These are phyloP conservation scores for Rotaria sp. DNA, from an alignment of 2,888 invertebrate genomes.

Conservation along the genomic window DNA sequence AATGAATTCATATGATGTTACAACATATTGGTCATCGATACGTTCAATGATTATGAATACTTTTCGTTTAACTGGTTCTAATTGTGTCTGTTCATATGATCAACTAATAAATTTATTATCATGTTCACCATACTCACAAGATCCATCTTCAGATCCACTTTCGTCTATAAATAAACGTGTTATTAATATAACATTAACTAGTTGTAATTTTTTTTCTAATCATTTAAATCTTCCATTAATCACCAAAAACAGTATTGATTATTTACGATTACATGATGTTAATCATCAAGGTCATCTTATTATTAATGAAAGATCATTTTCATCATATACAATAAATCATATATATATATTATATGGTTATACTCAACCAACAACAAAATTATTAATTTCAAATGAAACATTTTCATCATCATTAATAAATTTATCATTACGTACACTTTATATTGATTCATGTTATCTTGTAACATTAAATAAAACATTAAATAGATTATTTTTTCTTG, in stretches of 20 bases:
- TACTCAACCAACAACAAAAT: not conserved
- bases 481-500: not conserved
- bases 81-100: not conserved
- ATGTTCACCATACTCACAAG: not conserved
- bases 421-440: not conserved
- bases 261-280: not conserved
- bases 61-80: not conserved
- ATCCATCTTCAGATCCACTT: not conserved
- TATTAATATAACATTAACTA: not conserved
- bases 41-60: not conserved
- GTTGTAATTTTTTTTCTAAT: not conserved
- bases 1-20: not conserved
- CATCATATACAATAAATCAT: not conserved
- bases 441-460: not conserved
- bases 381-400: not conserved
- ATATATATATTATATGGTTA: not conserved
- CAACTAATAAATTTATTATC: not conserved
- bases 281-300: not conserved
- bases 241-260: not conserved
- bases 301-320: not conserved
- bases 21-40: not conserved
- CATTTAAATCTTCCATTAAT: not conserved
- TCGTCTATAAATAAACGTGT: not conserved
- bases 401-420: not conserved
- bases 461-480: not conserved